Percentiles rank a stretch among this genome's conserved stretches.
Evolutionary conservation across 1,140 invertebrate genomes (phyloP).

Genomic region (Proctacanthus coquilletti): DNA sequence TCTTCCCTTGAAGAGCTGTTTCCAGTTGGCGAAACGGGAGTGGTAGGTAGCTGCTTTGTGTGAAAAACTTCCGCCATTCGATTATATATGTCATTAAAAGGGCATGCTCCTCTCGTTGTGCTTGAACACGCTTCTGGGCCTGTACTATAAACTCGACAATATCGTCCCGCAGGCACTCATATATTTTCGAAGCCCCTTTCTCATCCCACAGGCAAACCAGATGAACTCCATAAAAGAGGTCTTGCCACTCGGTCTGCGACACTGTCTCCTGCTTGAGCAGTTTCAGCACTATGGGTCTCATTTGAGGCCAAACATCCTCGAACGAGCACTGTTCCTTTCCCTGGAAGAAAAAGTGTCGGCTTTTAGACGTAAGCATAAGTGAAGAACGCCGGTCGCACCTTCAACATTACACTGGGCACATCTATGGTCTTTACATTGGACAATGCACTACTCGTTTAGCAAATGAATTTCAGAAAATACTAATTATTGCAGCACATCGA

Average conservation of each 20-base stretch:
- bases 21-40: slow-evolving; percentile 91
- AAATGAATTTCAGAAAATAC: too few species aligned
- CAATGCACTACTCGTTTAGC: too few species aligned
- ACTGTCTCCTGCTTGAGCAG: slow-evolving; percentile 78
- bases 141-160: slow-evolving; percentile 91
- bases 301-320: slow-evolving; percentile 90
- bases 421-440: too few species aligned
- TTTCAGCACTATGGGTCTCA: slow-evolving; percentile 85
- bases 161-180: slow-evolving; percentile 78
- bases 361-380: too few species aligned
- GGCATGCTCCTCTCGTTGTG: slow-evolving; percentile 86
- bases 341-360: slow-evolving; percentile 11
- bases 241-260: slow-evolving; percentile 91
- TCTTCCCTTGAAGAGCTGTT: slow-evolving; percentile 44
- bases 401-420: too few species aligned
- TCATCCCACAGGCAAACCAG: slow-evolving; percentile 93
- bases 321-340: slow-evolving; percentile 38
- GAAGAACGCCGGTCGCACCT: too few species aligned
- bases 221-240: slow-evolving; percentile 90
- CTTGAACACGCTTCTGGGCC: slow-evolving; percentile 75
- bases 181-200: slow-evolving; percentile 76
- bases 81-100: slow-evolving; percentile 89
- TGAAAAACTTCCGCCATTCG: slow-evolving; percentile 96
- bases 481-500: too few species aligned
- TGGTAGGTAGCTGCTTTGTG: slow-evolving; percentile 91